A percentile compares a stretch with the other conserved stretches of the same genome.
These are phyloP conservation scores for Trissolcus brochymenae DNA, from an alignment of 2,888 invertebrate species.

Conservation along the genomic window DNA sequence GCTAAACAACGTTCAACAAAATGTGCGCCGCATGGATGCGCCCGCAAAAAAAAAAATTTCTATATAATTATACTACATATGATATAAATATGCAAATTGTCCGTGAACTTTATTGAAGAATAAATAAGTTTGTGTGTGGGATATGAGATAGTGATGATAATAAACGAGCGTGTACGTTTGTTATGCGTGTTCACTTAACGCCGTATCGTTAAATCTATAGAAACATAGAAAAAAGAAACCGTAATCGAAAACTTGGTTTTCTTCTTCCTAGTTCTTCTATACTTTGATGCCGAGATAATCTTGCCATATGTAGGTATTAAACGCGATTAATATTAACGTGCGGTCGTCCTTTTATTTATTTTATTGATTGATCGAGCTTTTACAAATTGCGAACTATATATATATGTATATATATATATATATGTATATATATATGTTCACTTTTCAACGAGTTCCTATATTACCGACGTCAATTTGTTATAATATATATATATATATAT, in stretches of 20 bases:
- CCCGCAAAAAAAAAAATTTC: no score
- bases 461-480: constrained; percentile 31
- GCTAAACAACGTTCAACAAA: no score
- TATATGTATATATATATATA: neutral
- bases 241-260: constrained; percentile 23
- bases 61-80: constrained; percentile 9
- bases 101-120: neutral
- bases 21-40: neutral
- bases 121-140: neutral
- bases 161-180: no score
- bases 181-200: neutral
- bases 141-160: no score
- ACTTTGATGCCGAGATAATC: constrained; percentile 50
- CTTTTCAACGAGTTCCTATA: constrained; percentile 25
- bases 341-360: constrained; percentile 46
- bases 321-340: constrained; percentile 45
- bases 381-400: neutral
- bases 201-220: constrained; percentile 20
- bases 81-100: constrained; percentile 49
- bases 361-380: constrained; percentile 18
- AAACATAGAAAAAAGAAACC: constrained; percentile 20
- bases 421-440: neutral
- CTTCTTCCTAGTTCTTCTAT: constrained; percentile 42
- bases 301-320: constrained; percentile 32
- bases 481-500: no score